Evolutionary conservation across 2,888 invertebrate genomes (phyloP).

Genomic region (Drosophila antonietae): DNA sequence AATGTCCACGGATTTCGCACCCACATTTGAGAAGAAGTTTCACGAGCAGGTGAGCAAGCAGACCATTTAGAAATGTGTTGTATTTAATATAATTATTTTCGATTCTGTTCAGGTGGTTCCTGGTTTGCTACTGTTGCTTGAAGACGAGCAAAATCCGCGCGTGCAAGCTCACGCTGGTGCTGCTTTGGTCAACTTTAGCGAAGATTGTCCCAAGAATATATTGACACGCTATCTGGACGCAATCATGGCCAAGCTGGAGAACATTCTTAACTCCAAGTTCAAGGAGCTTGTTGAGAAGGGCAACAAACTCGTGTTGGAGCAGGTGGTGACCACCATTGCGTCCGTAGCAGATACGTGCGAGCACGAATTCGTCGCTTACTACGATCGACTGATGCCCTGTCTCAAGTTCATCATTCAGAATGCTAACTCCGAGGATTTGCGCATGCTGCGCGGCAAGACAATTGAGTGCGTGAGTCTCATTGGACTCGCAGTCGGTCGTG

Average conservation of each 20-base stretch:
- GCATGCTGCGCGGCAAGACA: slow-evolving; percentile 97
- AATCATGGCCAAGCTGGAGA: slow-evolving; percentile 95
- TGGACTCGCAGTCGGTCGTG: slow-evolving; percentile 93
- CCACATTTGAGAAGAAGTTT: slow-evolving; percentile 98
- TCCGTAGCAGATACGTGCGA: slow-evolving; percentile 99
- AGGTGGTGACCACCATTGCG: slow-evolving; percentile 98
- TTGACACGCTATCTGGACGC: slow-evolving; percentile 95
- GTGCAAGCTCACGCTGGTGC: slow-evolving; percentile 95
- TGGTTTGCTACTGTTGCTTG: slow-evolving; percentile 93
- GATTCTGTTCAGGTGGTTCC: slow-evolving; percentile 89
- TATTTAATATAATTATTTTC: neutral
- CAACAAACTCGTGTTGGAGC: slow-evolving; percentile 98
- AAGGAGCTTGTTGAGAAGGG: slow-evolving; percentile 97
- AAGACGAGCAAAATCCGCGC: slow-evolving; percentile 95
- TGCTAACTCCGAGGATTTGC: slow-evolving; percentile 93
- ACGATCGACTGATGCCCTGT: slow-evolving; percentile 96
- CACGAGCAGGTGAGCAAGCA: slow-evolving; percentile 89
- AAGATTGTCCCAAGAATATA: slow-evolving; percentile 98
- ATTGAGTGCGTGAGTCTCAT: slow-evolving; percentile 99
- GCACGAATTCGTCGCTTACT: slow-evolving; percentile 97
- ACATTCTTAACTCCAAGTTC: slow-evolving; percentile 95
- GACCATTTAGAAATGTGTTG: neutral
- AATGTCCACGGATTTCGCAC: slow-evolving; percentile 99
- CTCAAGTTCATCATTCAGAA: slow-evolving; percentile 98
- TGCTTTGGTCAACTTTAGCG: slow-evolving; percentile 99